Conservation (phyloP, 1,140 invertebrate genomes). For the Zaprionus ornatus region DNA sequence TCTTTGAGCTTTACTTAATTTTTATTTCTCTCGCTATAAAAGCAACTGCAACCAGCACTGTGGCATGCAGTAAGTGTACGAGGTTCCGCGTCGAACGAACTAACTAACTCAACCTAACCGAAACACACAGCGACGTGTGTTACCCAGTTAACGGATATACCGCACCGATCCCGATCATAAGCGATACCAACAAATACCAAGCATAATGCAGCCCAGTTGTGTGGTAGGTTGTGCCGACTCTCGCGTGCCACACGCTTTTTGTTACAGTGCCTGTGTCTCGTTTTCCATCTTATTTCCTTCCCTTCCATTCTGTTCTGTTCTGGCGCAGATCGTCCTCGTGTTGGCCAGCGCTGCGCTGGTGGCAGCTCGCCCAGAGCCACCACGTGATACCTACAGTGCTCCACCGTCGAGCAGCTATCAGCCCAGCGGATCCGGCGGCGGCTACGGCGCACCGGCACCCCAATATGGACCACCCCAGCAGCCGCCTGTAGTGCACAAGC, state of each 20-base stretch:
- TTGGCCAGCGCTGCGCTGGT: slow-evolving; percentile 67
- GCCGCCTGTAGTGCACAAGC: slow-evolving; percentile 91
- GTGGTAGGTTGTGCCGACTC: slow-evolving; percentile 66
- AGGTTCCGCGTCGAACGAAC: slow-evolving; percentile 78
- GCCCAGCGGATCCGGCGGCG: slow-evolving; percentile 69
- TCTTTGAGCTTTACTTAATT: slow-evolving; percentile 71
- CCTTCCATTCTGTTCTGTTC: slow-evolving; percentile 16
- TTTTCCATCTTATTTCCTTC: neutral
- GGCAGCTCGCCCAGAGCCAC: slow-evolving; percentile 75
- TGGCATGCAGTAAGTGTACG: slow-evolving; percentile 79
- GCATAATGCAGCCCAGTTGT: slow-evolving; percentile 80
- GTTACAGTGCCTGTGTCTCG: neutral
- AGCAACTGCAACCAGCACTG: slow-evolving; percentile 78
- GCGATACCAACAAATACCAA: neutral
- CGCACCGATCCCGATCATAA: slow-evolving; percentile 13
- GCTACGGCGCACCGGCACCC: slow-evolving; percentile 85
- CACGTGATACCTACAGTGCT: slow-evolving; percentile 78
- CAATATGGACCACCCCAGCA: slow-evolving; percentile 90
- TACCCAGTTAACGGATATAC: slow-evolving; percentile 18
- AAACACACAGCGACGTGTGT: slow-evolving; percentile 5
- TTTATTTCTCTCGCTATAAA: slow-evolving; percentile 82
- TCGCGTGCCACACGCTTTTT: neutral
- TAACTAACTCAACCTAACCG: slow-evolving; percentile 30
- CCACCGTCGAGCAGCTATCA: slow-evolving; percentile 75
- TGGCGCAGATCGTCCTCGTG: slow-evolving; percentile 72